phyloP scores from a whole-genome alignment of 2,797 vertebrate species.

The Fistularia tabacaria region DNA sequence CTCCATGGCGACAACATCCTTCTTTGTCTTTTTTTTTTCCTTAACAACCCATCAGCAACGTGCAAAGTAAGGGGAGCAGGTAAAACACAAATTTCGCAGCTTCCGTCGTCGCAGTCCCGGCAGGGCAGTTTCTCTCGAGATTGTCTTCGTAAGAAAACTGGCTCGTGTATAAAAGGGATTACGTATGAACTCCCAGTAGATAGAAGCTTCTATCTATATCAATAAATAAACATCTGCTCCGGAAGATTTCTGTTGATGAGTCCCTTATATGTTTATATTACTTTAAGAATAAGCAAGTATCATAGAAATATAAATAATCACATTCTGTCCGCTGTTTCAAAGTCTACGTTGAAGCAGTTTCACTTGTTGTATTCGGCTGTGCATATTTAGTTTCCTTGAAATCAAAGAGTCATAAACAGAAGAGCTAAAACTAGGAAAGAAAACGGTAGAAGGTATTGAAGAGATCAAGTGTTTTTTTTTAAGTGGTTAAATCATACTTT shows the following conservation, averaged over 20 bases:
- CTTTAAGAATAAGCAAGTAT: slow-evolving; percentile 65
- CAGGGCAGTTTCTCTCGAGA: slow-evolving; percentile 55
- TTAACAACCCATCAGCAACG: slow-evolving; percentile 42
- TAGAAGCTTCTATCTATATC: slow-evolving; percentile 64
- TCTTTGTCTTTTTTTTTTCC: neutral
- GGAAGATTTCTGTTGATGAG: slow-evolving; percentile 68
- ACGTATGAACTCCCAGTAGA: slow-evolving; percentile 60
- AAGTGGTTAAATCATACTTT: slow-evolving; percentile 48
- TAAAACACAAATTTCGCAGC: slow-evolving; percentile 64
- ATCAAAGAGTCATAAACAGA: slow-evolving; percentile 58
- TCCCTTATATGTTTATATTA: slow-evolving; percentile 47
- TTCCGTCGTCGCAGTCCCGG: slow-evolving; percentile 46
- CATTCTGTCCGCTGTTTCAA: slow-evolving; percentile 58
- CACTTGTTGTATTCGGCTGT: slow-evolving; percentile 66
- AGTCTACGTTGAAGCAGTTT: slow-evolving; percentile 61
- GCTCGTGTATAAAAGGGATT: slow-evolving; percentile 63
- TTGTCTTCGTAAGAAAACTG: slow-evolving; percentile 72
- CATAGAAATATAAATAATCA: slow-evolving; percentile 74
- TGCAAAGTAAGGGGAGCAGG: slow-evolving; percentile 72
- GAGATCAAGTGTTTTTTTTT: slow-evolving; percentile 16
- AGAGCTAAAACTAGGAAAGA: slow-evolving; percentile 52
- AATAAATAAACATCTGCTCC: slow-evolving; percentile 74
- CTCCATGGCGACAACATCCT: slow-evolving; percentile 64
- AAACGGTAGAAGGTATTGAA: slow-evolving; percentile 21
- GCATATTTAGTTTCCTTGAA: slow-evolving; percentile 77